phyloP scores from a whole-genome alignment of 2,888 invertebrate genomes.

The Orgyia antiqua region DNA sequence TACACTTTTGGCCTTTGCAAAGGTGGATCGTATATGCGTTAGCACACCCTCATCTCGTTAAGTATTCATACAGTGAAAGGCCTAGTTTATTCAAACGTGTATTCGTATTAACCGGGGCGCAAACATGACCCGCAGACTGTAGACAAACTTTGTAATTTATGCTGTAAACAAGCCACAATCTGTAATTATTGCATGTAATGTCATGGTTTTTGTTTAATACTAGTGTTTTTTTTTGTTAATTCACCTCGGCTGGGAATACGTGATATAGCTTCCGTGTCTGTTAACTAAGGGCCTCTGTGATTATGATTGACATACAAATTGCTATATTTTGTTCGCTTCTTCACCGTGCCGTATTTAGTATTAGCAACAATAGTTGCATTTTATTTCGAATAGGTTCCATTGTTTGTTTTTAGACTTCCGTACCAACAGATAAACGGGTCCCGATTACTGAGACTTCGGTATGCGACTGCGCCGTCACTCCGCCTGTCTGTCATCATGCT shows the following conservation, averaged over 20 bases:
- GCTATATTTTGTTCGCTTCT: conserved; percentile 4
- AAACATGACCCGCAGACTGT: conserved; percentile 6
- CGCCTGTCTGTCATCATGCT: no score
- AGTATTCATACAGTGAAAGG: background rate
- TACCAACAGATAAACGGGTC: background rate
- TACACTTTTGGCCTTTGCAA: no score
- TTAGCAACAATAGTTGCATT: no score
- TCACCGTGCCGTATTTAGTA: background rate
- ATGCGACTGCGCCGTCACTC: no score
- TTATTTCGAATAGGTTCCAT: no score
- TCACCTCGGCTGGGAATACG: conserved; percentile 13
- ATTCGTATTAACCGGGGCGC: background rate
- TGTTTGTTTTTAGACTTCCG: background rate
- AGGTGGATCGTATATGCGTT: no score
- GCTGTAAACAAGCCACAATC: conserved; percentile 1
- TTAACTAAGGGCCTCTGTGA: conserved; percentile 22
- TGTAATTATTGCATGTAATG: conserved; percentile 6
- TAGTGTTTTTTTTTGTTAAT: conserved; percentile 12
- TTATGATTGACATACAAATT: conserved; percentile 16
- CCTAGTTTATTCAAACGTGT: background rate
- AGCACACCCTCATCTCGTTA: conserved; percentile 4
- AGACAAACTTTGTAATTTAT: background rate
- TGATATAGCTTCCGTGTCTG: conserved; percentile 26
- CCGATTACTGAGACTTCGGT: no score
- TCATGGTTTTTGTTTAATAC: conserved; percentile 10